These are phyloP conservation scores for Callaeas wilsoni DNA, from an alignment of 2,113 vertebrate genomes.

Conservation along the genomic window DNA sequence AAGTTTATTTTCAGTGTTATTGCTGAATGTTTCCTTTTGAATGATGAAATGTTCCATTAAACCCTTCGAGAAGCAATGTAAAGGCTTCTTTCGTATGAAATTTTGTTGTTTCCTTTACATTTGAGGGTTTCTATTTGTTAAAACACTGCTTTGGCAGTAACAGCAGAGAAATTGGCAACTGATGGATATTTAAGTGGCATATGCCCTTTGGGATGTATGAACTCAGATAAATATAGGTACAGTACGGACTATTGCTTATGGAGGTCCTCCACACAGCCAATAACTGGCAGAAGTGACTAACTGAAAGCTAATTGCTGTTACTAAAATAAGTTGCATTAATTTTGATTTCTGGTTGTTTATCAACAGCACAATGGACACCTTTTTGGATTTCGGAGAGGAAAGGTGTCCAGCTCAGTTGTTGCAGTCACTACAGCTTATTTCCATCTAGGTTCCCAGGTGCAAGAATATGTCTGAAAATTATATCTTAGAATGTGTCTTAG, in stretches of 20 bases:
- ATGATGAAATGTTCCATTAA: background rate
- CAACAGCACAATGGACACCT: background rate
- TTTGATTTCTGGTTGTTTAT: background rate
- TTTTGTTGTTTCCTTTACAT: background rate
- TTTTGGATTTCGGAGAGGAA: background rate
- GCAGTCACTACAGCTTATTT: background rate
- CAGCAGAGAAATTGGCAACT: background rate
- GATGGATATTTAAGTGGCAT: background rate
- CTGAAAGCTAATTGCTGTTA: background rate
- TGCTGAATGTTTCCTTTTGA: background rate
- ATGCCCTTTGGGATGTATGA: background rate
- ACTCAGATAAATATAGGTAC: background rate
- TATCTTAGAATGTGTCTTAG: background rate
- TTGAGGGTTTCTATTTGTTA: background rate
- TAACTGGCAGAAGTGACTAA: background rate
- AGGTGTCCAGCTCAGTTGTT: background rate
- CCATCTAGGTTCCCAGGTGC: background rate
- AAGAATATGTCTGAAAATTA: background rate
- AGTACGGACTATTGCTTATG: background rate
- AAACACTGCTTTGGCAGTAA: background rate
- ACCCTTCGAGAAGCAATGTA: background rate
- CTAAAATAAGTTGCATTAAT: background rate
- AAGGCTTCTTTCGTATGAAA: background rate
- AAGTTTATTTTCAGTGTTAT: constrained; percentile 65
- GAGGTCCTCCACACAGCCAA: background rate